A percentile compares a stretch with the other conserved stretches of the same genome.
Conservation (phyloP, 1,140 invertebrate genomes). For the Latrodectus geometricus region DNA sequence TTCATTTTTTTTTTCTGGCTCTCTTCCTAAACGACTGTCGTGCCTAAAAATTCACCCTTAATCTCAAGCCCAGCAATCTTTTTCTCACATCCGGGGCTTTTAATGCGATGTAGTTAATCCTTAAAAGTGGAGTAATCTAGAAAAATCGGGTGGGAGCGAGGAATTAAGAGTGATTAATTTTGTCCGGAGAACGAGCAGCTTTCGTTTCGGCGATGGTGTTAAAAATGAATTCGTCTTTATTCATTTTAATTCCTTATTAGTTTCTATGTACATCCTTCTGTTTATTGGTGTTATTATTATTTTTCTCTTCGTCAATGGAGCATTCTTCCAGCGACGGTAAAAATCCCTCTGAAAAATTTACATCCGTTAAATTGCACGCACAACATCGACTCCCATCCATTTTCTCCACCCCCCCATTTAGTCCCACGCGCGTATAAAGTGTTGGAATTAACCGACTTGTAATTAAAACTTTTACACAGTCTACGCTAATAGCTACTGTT, state of each 20-base stretch:
- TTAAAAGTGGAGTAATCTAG: slow-evolving; percentile 9
- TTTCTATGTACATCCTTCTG: neutral
- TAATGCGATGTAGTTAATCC: slow-evolving; percentile 27
- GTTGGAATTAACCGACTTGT: neutral
- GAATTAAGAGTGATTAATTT: neutral
- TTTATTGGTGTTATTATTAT: no score
- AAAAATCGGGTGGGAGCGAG: neutral
- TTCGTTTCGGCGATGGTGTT: neutral
- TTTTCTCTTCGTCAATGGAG: no score
- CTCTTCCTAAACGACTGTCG: neutral
- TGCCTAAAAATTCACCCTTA: neutral
- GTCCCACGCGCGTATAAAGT: neutral
- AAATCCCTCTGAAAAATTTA: neutral
- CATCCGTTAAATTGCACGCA: neutral
- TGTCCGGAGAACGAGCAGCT: neutral
- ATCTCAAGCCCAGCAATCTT: neutral
- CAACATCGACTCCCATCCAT: neutral
- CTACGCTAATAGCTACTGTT: neutral
- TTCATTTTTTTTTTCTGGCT: neutral
- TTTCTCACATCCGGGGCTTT: neutral
- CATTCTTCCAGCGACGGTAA: neutral
- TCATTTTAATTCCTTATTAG: neutral
- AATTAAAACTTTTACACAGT: neutral
- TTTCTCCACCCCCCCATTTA: neutral
- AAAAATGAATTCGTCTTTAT: neutral